These are phyloP conservation scores for Megalops atlanticus DNA, from an alignment of 2,113 vertebrate species.

Conservation along the genomic window DNA sequence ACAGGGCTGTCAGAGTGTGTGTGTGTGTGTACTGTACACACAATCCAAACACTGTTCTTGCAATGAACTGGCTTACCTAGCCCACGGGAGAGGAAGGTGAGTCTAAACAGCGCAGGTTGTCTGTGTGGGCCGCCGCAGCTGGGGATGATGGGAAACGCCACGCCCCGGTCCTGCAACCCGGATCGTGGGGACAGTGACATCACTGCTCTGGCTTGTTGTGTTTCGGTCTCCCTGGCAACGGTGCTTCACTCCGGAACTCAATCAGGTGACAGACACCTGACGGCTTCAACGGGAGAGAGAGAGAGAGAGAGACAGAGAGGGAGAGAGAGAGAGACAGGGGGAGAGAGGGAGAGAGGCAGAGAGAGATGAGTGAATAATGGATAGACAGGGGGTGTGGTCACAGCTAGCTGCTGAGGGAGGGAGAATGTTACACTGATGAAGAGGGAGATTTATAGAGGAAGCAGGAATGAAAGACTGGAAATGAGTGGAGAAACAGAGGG, in stretches of 20 bases:
- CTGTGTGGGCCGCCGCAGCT: background rate
- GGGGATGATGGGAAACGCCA: background rate
- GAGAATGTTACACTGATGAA: background rate
- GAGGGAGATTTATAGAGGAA: background rate
- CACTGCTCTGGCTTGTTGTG: background rate
- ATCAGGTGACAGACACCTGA: background rate
- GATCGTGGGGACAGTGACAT: background rate
- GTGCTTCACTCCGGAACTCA: background rate
- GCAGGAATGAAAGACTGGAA: background rate
- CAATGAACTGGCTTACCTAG: constrained; percentile 15
- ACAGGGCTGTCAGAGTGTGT: constrained; percentile 19
- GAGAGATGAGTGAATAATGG: background rate
- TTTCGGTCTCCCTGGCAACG: background rate
- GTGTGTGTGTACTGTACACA: constrained; percentile 25
- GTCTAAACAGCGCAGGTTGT: background rate
- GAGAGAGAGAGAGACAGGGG: background rate
- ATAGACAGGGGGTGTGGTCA: background rate
- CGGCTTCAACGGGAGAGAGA: too few species aligned
- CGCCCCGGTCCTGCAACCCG: background rate
- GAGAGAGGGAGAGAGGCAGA: background rate
- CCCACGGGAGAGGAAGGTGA: background rate
- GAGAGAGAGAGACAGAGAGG: background rate
- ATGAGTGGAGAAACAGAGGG: background rate
- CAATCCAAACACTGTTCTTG: constrained; percentile 41
- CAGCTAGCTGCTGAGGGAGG: too few species aligned